Evolutionary conservation across 1,140 invertebrate species (phyloP), one percentile per base, ranked within the genome.

Genomic region (Caenorhabditis briggsae): DNA sequence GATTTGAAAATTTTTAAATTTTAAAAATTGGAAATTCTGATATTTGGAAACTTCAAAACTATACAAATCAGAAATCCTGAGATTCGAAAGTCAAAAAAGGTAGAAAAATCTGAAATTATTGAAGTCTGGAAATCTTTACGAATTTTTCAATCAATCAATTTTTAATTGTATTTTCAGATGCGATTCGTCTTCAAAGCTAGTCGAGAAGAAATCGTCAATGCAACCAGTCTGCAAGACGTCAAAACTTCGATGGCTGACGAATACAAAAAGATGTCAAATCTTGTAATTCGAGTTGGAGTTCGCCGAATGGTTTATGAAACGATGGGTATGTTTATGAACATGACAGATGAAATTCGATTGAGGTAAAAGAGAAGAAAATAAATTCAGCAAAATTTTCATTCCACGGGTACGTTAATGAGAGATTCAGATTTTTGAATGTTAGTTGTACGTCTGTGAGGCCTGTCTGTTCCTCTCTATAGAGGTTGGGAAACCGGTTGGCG

Each of bases 241-340:
- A 46, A 78, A 25, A 78, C 23, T 43, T 46, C 70, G 5, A 78
- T 78, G 12, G 23, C 46, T 5, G 70, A 78, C 41, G 70, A 46
- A 1, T n/a, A 78, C 46, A 78, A 78, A 23, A 78, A 78, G 20
- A 11, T 78, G 8, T 78, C 70, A 43, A 46, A 78, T 78, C 46
- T 78, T 23, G 70, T 78, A 1, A 33, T 78, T 50, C 70, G 70
- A 14, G 46, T 78, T 23, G 70, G 70, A 23, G 46, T 78, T 23
- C 43, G 70, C 2, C 70, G 70, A n/a, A 20, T 78, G 46, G 70
- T 78, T 25, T 46, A 78, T 53, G 70, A 78, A 78, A 78, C 43
- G 9, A 78, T 78, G 70, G 70, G 50, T 11, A 78, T 78, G 70
- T 78, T 78, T n/a, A 78, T 78, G 70, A 78, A 48, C 53, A 78